Evolutionary conservation across 2,888 invertebrate species (phyloP), one percentile per base, ranked within the genome.

Genomic region (Amphipoea oculea): DNA sequence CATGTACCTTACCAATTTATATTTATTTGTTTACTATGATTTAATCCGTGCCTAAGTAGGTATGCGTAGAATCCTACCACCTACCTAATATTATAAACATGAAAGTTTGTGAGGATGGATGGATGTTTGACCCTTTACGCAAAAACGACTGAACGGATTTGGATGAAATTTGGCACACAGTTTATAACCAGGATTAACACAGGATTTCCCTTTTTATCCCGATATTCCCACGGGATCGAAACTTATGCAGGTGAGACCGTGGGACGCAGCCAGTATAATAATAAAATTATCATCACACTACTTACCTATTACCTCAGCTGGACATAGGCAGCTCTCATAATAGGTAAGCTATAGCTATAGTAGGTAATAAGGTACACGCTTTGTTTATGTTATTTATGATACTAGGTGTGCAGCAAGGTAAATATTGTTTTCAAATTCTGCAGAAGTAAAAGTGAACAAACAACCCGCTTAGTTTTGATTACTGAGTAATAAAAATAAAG

Each of bases 291-390:
- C 6, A 36, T 12, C 42, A 42, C 23, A 23, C 23, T 42, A 45
- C 51, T 4, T 71, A 45, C 51, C 5, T 71, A 71, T n/a, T 65
- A 9, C 12, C 45, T 63, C 23, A 75, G 45, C 63, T 54, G 63
- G 76, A 65, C 48, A 65, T 57, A 65, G 62, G 36, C 51, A 81
- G 74, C 29, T 74, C 54, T 79, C 4, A 36, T 54, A 45, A 17
- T 20, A 29, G 23, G 2, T 29, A 57, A 17, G n/a, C 42, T 76
- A 6, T 45, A 69, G 0, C 40, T 40, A 40, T 40, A 36, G 40
- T 40, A 40, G 20, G 20, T 48, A 29, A 20, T 67, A 42, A 23
- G 20, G 29, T 48, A 48, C 54, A 23, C 12, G 23, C 20, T 69
- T 20, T 12, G 20, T 48, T 20, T 45, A 42, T 9, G 45, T 48